Percentiles rank a stretch among this genome's conserved stretches.
phyloP scores from a whole-genome alignment of 2,888 invertebrate genomes.

The Scaptomyza parva region DNA sequence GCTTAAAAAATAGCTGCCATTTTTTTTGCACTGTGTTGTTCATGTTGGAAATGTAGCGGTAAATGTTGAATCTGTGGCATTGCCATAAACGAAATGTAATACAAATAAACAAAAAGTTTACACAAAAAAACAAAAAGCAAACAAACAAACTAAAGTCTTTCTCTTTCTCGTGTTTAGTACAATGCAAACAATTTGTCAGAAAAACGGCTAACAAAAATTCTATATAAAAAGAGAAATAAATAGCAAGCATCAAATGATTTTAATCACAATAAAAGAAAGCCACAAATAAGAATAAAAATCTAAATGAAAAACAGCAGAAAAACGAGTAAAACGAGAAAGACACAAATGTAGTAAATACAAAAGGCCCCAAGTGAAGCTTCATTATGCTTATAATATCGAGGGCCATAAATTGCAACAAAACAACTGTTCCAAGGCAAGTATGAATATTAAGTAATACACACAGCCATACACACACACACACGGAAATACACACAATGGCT shows the following conservation, averaged over 20 bases:
- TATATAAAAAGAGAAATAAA: conserved; percentile 1
- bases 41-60: too few relatives aligned
- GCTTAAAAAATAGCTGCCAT: not conserved
- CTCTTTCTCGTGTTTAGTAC: conserved; percentile 20
- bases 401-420: conserved; percentile 55
- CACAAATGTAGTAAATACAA: conserved; percentile 50
- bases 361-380: conserved; percentile 48
- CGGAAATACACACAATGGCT: conserved; percentile 11
- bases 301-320: conserved; percentile 11
- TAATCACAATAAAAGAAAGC: conserved; percentile 55
- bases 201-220: conserved; percentile 11
- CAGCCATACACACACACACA: conserved; percentile 15
- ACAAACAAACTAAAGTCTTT: not conserved
- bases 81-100: conserved; percentile 58
- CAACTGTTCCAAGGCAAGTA: conserved; percentile 46
- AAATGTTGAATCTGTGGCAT: conserved; percentile 43
- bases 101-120: conserved; percentile 43
- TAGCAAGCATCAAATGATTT: conserved; percentile 65
- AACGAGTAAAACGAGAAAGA: conserved; percentile 9
- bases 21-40: conserved; percentile 21
- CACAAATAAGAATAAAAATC: conserved; percentile 34
- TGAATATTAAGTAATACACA: conserved; percentile 61
- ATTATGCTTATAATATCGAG: conserved; percentile 56
- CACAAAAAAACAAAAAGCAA: not conserved
- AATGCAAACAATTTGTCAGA: conserved; percentile 52